These are phyloP conservation scores for Zaprionus inermis DNA, from an alignment of 1,140 invertebrate species.

Conservation along the genomic window DNA sequence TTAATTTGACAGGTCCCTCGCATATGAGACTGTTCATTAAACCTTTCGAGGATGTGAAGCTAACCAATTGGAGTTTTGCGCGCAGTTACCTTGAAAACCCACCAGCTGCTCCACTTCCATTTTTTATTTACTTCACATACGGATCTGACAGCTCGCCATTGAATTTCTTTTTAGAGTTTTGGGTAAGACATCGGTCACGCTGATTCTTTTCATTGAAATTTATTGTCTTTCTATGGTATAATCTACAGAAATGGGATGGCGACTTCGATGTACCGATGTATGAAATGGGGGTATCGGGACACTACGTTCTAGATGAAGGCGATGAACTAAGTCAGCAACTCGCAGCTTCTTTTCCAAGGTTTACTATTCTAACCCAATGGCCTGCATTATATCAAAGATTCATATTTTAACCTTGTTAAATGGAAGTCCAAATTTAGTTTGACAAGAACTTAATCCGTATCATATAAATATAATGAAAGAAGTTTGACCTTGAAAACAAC, in stretches of 20 bases:
- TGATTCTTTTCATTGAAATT: not conserved
- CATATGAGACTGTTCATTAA: slow-evolving; percentile 90
- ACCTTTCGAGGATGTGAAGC: slow-evolving; percentile 85
- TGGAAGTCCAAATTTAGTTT: not conserved
- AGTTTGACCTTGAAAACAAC: not conserved
- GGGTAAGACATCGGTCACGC: not conserved
- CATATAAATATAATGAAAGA: not conserved
- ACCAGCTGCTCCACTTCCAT: slow-evolving; percentile 86
- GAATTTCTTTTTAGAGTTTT: slow-evolving; percentile 25
- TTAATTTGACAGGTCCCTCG: slow-evolving; percentile 86
- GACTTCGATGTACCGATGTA: slow-evolving; percentile 47
- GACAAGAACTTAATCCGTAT: not conserved
- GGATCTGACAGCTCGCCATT: slow-evolving; percentile 85
- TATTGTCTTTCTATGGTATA: slow-evolving; percentile 18
- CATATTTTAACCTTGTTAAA: not conserved
- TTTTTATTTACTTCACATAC: slow-evolving; percentile 89
- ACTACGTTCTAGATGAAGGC: slow-evolving; percentile 43
- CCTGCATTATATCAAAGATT: slow-evolving; percentile 2
- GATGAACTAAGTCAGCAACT: slow-evolving; percentile 33
- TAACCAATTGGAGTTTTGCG: slow-evolving; percentile 88
- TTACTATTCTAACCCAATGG: not conserved
- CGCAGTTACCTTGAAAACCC: slow-evolving; percentile 83
- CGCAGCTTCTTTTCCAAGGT: slow-evolving; percentile 12
- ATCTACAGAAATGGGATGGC: slow-evolving; percentile 84
- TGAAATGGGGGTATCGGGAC: slow-evolving; percentile 49